phyloP scores from a whole-genome alignment of 53 echinoderm and acorn worm species.

The Paracentrotus lividus region DNA sequence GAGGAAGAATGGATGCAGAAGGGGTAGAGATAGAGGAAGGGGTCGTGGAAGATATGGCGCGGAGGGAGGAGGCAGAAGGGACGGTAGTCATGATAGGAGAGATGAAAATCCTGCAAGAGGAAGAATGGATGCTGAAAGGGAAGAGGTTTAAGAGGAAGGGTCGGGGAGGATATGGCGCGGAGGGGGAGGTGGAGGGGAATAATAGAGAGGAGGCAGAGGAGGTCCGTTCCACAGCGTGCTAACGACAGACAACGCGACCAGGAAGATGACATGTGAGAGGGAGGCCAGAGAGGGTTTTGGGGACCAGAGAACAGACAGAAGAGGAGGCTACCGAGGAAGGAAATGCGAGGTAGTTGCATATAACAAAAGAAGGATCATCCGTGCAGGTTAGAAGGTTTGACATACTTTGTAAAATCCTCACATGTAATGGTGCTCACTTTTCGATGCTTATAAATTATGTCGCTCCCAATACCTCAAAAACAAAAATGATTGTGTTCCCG shows the following conservation, averaged over 20 bases:
- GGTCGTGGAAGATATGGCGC: background rate
- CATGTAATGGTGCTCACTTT: no score
- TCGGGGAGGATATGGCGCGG: no score
- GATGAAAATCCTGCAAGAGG: no score
- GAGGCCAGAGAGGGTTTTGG: background rate
- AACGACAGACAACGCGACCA: background rate
- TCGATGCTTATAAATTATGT: no score
- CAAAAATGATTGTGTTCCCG: no score
- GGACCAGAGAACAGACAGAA: background rate
- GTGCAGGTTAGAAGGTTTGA: no score
- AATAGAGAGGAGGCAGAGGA: background rate
- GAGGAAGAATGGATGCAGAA: background rate
- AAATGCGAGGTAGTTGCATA: background rate
- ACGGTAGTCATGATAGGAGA: no score
- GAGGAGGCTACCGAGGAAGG: background rate
- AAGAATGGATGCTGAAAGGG: conserved; percentile 19
- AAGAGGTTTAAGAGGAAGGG: no score
- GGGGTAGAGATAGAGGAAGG: background rate
- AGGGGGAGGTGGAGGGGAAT: background rate
- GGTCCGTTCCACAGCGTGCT: background rate
- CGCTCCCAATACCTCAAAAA: no score
- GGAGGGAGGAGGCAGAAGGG: background rate
- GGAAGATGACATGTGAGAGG: background rate
- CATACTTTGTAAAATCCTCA: no score
- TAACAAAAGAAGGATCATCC: no score